Conservation (phyloP, 2,797 vertebrate species). For the Scolopax bukidnonensis region DNA sequence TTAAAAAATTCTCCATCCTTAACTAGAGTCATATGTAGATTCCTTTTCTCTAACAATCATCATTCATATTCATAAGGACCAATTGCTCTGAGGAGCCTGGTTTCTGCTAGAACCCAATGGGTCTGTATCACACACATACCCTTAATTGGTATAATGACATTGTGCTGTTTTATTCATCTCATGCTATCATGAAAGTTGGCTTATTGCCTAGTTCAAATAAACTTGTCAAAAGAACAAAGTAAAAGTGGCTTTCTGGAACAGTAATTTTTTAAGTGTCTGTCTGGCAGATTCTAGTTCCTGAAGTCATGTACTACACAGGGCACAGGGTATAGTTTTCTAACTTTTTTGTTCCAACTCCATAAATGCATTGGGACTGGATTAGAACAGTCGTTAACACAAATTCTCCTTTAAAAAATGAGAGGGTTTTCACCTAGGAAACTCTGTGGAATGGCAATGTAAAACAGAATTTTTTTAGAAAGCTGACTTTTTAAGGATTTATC, state of each 20-base stretch:
- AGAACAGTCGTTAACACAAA: not conserved
- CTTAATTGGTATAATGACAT: constrained; percentile 4
- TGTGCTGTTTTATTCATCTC: not conserved
- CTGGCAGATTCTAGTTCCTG: constrained; percentile 10
- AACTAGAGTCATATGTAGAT: not conserved
- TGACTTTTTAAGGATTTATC: not conserved
- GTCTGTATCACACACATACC: not conserved
- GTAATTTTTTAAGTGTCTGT: constrained; percentile 15
- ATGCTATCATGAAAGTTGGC: not conserved
- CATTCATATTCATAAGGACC: not conserved
- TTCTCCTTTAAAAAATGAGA: not conserved
- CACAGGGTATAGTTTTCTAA: not conserved
- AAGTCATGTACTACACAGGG: not conserved
- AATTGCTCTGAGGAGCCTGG: not conserved
- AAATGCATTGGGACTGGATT: not conserved
- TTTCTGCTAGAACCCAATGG: not conserved
- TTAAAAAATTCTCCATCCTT: not conserved
- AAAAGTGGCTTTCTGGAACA: constrained; percentile 13
- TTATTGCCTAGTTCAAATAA: constrained; percentile 33
- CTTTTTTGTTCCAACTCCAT: not conserved
- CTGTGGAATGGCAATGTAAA: not conserved
- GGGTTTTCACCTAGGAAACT: not conserved
- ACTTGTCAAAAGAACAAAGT: constrained; percentile 19
- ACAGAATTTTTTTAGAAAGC: not conserved
- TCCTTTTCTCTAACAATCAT: not conserved